These are phyloP conservation scores for Varanus komodoensis DNA, from an alignment of 2,113 vertebrate species.

Conservation along the genomic window DNA sequence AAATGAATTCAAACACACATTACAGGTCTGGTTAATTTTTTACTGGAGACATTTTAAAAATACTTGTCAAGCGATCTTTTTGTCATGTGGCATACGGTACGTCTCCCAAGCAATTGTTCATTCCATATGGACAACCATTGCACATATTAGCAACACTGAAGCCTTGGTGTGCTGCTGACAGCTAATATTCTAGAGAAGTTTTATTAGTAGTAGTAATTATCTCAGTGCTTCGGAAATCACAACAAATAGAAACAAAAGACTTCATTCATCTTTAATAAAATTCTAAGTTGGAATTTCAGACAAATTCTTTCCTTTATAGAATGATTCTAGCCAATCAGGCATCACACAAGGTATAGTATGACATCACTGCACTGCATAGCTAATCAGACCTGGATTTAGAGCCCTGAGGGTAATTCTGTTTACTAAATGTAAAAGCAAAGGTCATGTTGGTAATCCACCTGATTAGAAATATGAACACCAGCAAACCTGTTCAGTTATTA, in stretches of 20 bases:
- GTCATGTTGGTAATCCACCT: neutral
- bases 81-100: neutral
- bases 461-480: neutral
- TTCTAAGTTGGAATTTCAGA: neutral
- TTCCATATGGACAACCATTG: neutral
- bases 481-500: neutral
- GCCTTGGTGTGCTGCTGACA: slow-evolving; percentile 3
- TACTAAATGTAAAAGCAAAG: neutral
- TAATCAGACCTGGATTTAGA: neutral
- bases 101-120: neutral
- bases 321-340: neutral
- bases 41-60: slow-evolving; percentile 48
- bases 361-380: neutral
- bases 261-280: neutral
- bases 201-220: neutral
- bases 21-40: slow-evolving; percentile 45
- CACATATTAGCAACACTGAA: neutral
- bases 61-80: slow-evolving; percentile 26
- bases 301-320: neutral
- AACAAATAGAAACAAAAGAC: neutral
- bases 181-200: neutral
- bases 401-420: neutral
- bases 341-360: too few relatives aligned
- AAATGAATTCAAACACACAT: slow-evolving; percentile 38
- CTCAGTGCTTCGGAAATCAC: neutral